These are phyloP conservation scores for Myripristis jacobus DNA, from an alignment of 2,797 vertebrate species.

Conservation along the genomic window DNA sequence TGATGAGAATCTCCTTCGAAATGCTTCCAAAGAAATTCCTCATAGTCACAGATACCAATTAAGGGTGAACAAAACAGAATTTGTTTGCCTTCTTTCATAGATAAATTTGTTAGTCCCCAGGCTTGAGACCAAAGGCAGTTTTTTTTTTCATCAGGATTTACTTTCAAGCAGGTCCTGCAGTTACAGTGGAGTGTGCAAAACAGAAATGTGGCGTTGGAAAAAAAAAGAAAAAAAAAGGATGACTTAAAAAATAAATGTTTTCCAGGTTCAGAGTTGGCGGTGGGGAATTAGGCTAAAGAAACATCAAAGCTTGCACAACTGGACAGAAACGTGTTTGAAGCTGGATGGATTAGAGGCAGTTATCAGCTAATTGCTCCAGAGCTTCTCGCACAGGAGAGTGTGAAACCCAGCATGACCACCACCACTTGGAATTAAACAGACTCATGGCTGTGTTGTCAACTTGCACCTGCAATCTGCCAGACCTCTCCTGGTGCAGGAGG, in stretches of 20 bases:
- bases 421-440: conserved; percentile 60
- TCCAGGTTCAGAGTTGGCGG: conserved; percentile 72
- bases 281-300: conserved; percentile 76
- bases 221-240: conserved; percentile 47
- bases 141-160: conserved; percentile 16
- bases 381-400: conserved; percentile 72
- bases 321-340: conserved; percentile 86
- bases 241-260: conserved; percentile 44
- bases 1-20: neutral
- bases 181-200: conserved; percentile 72
- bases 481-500: conserved; percentile 52
- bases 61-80: conserved; percentile 17
- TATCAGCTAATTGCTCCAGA: conserved; percentile 83
- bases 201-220: conserved; percentile 64
- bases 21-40: conserved; percentile 2
- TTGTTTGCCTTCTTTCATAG: neutral
- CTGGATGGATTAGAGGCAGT: conserved; percentile 83
- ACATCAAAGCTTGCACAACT: conserved; percentile 82
- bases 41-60: neutral
- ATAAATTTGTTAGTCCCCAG: conserved; percentile 10
- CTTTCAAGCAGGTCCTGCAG: conserved; percentile 63
- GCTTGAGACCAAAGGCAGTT: conserved; percentile 2
- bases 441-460: conserved; percentile 54
- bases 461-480: conserved; percentile 54
- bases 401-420: conserved; percentile 73